Base-by-base conservation (phyloP, 1,140 invertebrate species). In the Drosophila baimaii region DNA sequence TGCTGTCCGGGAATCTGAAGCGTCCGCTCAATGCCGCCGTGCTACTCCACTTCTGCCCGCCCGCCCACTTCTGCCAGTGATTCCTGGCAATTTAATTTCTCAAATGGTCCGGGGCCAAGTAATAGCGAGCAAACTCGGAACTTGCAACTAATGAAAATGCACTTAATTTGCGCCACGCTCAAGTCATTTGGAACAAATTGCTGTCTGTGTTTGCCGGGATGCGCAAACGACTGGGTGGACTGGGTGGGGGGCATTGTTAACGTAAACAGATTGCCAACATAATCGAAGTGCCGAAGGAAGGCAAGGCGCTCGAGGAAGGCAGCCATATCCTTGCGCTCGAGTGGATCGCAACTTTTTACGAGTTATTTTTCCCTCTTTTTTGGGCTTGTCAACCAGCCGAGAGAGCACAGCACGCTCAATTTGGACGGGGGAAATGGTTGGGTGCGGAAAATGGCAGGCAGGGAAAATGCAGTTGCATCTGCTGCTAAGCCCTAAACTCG, bases 131-230 rank as follows among this genome's bases (percentile, higher is more conserved):
- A 49, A 49, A 54, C 51, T 35, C 31, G 51, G 31, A 77, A 77
- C 64, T 77, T 77, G 74, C 74, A 55, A 77, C 75, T 77, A 77
- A 77, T 77, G 75, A 77, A 77, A 77, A 77, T 77, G 75, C 74
- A 77, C 75, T 77, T 77, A 77, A 77, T 77, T 77, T 77, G 64
- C 56, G 49, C 62, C 69, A 71, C 74, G 51, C 74, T 77, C 74
- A 49, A 77, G 74, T 77, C 74, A 69, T 49, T 61, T 55, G 74
- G 64, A 77, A 77, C 73, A 77, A 77, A 77, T 77, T 77, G 74
- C 55, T 59, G 73, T 74, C 66, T 72, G 65, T 72, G 65, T 37
- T 21, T 61, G 29, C 23, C 21, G 7, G 63, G 37, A 44, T 19
- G 54, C 9, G 39, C 10, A 23, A 17, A n/a, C n/a, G n/a, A 10